Evolutionary conservation across 2,888 invertebrate genomes (phyloP).

Genomic region (Caenorhabditis imperialis): DNA sequence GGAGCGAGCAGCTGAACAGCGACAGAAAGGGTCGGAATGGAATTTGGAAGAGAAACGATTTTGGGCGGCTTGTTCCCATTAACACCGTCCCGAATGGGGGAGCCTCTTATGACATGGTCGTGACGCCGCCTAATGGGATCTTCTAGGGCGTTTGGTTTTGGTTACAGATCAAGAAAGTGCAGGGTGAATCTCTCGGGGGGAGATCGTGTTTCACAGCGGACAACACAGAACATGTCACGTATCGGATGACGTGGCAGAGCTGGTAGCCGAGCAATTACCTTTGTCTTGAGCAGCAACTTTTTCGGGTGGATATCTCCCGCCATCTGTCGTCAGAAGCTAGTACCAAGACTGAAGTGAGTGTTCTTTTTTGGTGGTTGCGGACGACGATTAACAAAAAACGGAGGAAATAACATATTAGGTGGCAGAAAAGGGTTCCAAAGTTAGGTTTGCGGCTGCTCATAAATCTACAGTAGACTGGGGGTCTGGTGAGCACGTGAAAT

Average conservation of each 20-base stretch:
- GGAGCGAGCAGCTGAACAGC: constrained; percentile 16
- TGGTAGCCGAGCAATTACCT: constrained; percentile 34
- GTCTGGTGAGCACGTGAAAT: constrained; percentile 21
- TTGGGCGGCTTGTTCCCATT: constrained; percentile 23
- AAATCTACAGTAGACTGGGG: constrained; percentile 29
- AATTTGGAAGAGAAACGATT: constrained; percentile 5
- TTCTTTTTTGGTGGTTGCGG: too few species aligned
- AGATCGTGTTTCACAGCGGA: constrained; percentile 35
- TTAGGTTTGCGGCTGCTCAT: too few species aligned
- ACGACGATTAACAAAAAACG: constrained; percentile 1
- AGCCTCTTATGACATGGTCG: constrained; percentile 39
- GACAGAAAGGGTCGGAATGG: constrained; percentile 11
- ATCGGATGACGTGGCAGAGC: constrained; percentile 35
- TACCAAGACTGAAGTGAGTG: neutral
- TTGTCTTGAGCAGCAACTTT: constrained; percentile 51
- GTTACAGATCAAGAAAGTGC: constrained; percentile 52
- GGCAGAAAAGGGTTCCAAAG: too few species aligned
- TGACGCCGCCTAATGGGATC: constrained; percentile 23
- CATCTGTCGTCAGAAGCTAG: constrained; percentile 12
- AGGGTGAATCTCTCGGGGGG: constrained; percentile 3
- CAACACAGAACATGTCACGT: constrained; percentile 39
- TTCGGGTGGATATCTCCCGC: constrained; percentile 53
- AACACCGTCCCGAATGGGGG: constrained; percentile 39
- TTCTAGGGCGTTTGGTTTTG: constrained; percentile 20
- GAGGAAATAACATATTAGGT: constrained; percentile 48